These are phyloP conservation scores for Microctenopoma lineatum DNA, from an alignment of 2,797 vertebrate genomes.

Conservation along the genomic window DNA sequence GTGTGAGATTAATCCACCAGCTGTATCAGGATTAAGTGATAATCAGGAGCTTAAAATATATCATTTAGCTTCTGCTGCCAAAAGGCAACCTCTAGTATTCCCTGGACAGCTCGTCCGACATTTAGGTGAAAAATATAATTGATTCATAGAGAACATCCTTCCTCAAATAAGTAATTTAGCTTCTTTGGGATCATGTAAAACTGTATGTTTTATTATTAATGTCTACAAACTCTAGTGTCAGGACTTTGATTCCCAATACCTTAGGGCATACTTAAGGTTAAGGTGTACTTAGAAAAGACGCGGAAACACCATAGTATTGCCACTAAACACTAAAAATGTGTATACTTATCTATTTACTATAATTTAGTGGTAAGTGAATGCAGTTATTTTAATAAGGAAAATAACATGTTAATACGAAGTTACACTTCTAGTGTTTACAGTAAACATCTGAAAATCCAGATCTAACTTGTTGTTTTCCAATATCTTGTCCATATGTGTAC, in stretches of 20 bases:
- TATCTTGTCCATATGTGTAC: neutral
- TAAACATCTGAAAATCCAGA: neutral
- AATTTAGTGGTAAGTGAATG: neutral
- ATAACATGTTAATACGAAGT: too few species aligned
- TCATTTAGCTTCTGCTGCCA: constrained; percentile 68
- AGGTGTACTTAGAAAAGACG: too few species aligned
- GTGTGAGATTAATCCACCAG: constrained; percentile 76
- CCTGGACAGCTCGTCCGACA: constrained; percentile 60
- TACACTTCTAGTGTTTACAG: neutral
- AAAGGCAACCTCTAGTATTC: constrained; percentile 74
- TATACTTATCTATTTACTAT: neutral
- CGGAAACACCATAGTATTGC: too few species aligned
- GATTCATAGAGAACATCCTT: constrained; percentile 11
- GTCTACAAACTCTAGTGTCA: too few species aligned
- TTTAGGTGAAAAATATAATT: constrained; percentile 20
- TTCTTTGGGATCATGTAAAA: neutral
- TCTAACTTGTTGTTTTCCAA: neutral
- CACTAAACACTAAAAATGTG: too few species aligned
- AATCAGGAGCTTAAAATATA: constrained; percentile 75
- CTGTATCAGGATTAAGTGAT: constrained; percentile 79
- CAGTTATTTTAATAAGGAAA: neutral
- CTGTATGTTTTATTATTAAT: neutral
- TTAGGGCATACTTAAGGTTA: too few species aligned
- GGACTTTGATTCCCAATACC: too few species aligned
- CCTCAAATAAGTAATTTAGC: neutral